Evolutionary conservation across 2,797 vertebrate genomes (phyloP), one percentile per base, ranked within the genome.

Genomic region (Glossophaga mutica): DNA sequence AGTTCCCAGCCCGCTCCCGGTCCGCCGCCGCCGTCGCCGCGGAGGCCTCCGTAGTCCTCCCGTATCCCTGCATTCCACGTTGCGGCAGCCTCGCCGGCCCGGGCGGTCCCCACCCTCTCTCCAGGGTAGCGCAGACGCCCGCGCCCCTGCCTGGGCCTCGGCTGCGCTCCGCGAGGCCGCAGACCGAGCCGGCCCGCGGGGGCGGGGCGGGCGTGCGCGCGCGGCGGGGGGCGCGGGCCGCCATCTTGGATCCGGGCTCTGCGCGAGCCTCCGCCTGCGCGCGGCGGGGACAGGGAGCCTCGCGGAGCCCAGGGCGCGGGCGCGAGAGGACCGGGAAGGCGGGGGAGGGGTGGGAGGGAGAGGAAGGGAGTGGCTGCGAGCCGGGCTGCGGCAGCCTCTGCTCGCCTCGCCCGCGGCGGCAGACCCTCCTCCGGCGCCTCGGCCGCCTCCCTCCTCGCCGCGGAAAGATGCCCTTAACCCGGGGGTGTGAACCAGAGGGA

Each of bases 1-100:
- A 37, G 67, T 26, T 70, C 65, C 76, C 68, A 48, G 86, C 62
- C 82, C 37, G 85, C 57, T 52, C 44, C 50, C n/a, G n/a, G 46
- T 9, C 92, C 21, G 34, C 32, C n/a, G 70, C 70, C 37, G 42
- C 46, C 46, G 15, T 12, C 46, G 48, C 37, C 32, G 32, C 32
- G n/a, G n/a, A n/a, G n/a, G 32, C 65, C 65, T 67, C 42, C 71
- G 42, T 29, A 32, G 16, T 48, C 73, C 44, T 22, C 74, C 98
- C 90, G 96, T 97, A 95, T 97, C 98, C 98, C 98, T 95, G 97
- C 98, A 98, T 98, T 98, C 98, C 98, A 83, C 95, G 97, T 94
- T 95, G 98, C 95, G 29, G 96, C 96, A 65, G 90, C 94, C 48
- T 65, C 70, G 42, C 68, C 4, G 24, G 48, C 85, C 34, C 3